Conservation (phyloP, 2,888 invertebrate genomes). For the Drosophila buzzatii region DNA sequence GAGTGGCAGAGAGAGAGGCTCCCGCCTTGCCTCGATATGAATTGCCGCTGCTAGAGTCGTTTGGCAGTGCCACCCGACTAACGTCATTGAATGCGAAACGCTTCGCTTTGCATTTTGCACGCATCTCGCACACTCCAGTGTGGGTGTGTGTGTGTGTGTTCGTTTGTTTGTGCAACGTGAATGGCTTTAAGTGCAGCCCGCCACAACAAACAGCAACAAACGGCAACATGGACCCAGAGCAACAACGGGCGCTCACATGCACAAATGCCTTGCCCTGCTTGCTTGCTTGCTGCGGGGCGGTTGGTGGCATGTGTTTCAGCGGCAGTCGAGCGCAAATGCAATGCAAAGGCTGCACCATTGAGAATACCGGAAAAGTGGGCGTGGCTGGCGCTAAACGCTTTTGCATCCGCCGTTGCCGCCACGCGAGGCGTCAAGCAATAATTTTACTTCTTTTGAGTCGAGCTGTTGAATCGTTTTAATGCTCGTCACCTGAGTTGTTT, state of each 20-base stretch:
- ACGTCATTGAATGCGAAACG: constrained; percentile 9
- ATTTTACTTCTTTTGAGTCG: constrained; percentile 78
- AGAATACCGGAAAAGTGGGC: constrained; percentile 15
- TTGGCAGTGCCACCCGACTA: constrained; percentile 7
- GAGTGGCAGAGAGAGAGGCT: not conserved
- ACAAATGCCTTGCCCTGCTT: constrained; percentile 21
- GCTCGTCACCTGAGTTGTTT: constrained; percentile 79
- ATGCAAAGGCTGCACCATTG: constrained; percentile 14
- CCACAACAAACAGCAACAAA: constrained; percentile 64
- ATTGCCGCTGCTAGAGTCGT: constrained; percentile 27
- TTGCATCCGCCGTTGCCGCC: constrained; percentile 62
- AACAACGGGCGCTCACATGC: constrained; percentile 18
- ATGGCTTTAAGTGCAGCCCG: constrained; percentile 68
- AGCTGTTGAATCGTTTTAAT: constrained; percentile 84
- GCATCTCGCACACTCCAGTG: constrained; percentile 62
- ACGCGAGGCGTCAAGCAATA: constrained; percentile 68
- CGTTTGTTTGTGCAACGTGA: constrained; percentile 72
- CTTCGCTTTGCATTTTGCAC: constrained; percentile 48
- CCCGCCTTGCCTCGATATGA: constrained; percentile 8
- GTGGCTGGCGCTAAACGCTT: constrained; percentile 63
- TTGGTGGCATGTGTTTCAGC: constrained; percentile 50
- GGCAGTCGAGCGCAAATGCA: constrained; percentile 60
- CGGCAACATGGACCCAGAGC: constrained; percentile 24
- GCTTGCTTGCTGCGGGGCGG: not conserved
- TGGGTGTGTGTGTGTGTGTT: constrained; percentile 27